phyloP scores from a whole-genome alignment of 2,113 vertebrate genomes.

The Hystrix brachyura region DNA sequence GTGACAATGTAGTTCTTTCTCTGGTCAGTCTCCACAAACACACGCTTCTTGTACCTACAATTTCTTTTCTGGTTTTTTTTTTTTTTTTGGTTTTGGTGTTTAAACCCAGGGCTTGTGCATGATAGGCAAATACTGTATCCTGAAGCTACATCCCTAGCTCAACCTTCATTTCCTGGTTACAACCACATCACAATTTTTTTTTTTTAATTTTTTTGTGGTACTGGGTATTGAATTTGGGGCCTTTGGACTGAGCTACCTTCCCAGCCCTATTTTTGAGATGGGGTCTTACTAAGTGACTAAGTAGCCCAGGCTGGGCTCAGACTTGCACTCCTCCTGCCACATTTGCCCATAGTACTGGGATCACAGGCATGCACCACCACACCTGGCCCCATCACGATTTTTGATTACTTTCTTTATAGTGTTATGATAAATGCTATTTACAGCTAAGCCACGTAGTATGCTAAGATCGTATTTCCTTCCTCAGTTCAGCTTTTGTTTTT shows the following conservation, averaged over 20 bases:
- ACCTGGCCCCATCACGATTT: background rate
- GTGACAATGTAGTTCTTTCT: too few relatives aligned
- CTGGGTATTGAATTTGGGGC: background rate
- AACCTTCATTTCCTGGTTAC: background rate
- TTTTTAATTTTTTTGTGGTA: background rate
- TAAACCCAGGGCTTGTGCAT: background rate
- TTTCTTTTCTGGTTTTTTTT: too few relatives aligned
- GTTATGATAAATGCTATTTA: background rate
- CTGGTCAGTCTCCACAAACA: too few relatives aligned
- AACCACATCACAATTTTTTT: background rate
- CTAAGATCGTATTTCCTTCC: conserved; percentile 11
- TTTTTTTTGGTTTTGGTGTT: background rate
- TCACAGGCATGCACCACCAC: background rate
- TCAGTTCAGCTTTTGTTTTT: conserved; percentile 15
- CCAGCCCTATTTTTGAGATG: background rate
- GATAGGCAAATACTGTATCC: background rate
- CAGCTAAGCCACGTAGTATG: background rate
- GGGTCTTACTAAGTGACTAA: background rate
- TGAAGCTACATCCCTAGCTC: background rate
- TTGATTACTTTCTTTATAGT: background rate
- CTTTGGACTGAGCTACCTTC: background rate
- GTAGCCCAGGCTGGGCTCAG: background rate
- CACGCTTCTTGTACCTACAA: too few relatives aligned
- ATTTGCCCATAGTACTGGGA: background rate
- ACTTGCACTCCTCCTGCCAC: background rate